Evolutionary conservation across 2,113 vertebrate genomes (phyloP).

Genomic region (Sebastes fasciatus): DNA sequence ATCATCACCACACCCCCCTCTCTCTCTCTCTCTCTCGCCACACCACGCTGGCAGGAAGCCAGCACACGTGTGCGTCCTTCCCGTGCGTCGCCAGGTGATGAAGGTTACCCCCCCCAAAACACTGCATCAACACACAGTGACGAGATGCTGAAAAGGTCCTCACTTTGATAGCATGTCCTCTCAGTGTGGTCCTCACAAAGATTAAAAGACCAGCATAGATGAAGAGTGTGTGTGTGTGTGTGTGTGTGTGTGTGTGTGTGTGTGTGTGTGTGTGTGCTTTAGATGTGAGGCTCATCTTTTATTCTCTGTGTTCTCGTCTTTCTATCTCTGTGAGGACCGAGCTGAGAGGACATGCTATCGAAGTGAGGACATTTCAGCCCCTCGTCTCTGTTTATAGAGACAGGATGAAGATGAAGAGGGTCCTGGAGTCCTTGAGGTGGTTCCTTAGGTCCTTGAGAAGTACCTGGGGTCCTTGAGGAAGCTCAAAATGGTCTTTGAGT

Average conservation of each 20-base stretch:
- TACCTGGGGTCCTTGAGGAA: too few species aligned
- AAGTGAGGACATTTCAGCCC: neutral
- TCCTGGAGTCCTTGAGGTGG: neutral
- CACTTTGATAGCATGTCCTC: too few species aligned
- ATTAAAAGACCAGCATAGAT: too few species aligned
- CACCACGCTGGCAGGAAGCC: constrained; percentile 51
- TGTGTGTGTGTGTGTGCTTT: constrained; percentile 13
- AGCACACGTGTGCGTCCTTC: constrained; percentile 58
- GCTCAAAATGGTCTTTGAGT: too few species aligned
- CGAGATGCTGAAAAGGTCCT: too few species aligned
- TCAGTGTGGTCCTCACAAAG: too few species aligned
- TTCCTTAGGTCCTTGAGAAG: neutral
- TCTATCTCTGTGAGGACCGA: constrained; percentile 17
- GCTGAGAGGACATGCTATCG: neutral
- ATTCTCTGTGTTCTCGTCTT: constrained; percentile 25
- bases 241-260: constrained; percentile 17
- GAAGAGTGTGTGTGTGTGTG: neutral
- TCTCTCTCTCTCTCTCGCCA: too few species aligned
- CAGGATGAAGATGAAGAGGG: neutral
- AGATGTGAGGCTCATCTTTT: constrained; percentile 28
- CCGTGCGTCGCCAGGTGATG: constrained; percentile 61
- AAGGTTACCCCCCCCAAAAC: constrained; percentile 57
- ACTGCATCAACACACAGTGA: constrained; percentile 26
- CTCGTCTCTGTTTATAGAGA: neutral
- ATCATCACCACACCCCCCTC: too few species aligned